Percentiles rank a stretch among this genome's conserved stretches.
Conservation (phyloP, 2,113 vertebrate species). For the Pterocles burchelli region DNA sequence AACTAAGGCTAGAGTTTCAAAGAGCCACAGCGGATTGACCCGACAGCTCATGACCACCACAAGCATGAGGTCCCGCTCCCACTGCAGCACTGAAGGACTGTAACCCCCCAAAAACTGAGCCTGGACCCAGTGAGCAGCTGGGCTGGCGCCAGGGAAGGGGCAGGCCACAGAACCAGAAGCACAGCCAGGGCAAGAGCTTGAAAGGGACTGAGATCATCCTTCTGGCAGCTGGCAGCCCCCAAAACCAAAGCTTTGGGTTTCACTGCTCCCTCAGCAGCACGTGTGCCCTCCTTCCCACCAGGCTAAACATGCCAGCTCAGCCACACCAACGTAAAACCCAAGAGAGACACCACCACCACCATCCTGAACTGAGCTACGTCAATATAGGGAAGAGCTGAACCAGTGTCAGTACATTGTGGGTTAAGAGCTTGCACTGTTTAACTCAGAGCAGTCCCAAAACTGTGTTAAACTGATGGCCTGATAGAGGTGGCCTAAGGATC, state of each 20-base stretch:
- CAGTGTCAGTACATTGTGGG: not conserved
- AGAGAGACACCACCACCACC: not conserved
- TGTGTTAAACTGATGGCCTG: not conserved
- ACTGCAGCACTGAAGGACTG: not conserved
- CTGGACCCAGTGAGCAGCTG: not conserved
- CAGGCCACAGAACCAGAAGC: not conserved
- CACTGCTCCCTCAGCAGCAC: not conserved
- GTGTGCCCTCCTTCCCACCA: not conserved
- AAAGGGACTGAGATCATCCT: not conserved
- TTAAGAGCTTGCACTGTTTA: not conserved
- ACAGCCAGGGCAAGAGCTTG: not conserved
- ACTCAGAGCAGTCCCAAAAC: not conserved
- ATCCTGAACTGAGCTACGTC: not conserved
- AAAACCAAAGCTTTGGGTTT: not conserved
- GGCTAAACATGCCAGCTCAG: accelerated
- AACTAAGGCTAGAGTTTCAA: not conserved
- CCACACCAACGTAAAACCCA: not conserved
- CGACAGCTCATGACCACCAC: accelerated
- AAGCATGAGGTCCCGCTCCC: not conserved
- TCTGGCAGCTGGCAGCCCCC: not conserved
- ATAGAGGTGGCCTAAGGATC: not conserved
- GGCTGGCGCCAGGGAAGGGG: not conserved
- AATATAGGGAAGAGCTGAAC: not conserved
- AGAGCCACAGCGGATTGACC: not conserved
- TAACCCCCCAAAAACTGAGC: not conserved